Evolutionary conservation across 2,113 vertebrate species (phyloP), one percentile per base, ranked within the genome.

Genomic region (Beaufortia kweichowensis): DNA sequence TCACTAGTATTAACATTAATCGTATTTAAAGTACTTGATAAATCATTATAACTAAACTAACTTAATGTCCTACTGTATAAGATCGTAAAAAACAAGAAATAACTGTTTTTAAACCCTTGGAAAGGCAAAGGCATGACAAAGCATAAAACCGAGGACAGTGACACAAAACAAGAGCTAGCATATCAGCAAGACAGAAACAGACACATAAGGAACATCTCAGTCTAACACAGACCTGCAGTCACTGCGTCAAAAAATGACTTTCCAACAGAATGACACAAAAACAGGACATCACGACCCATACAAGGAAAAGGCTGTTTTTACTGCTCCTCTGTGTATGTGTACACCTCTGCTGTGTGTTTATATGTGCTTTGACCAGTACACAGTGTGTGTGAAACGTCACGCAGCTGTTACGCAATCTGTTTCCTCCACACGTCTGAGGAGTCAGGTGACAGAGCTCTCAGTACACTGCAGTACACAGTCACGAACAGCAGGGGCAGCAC

Each of bases 401-500:
- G 26, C 46, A 28, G 6, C 29, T 33, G 74, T 92, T 92, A 87
- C 86, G 80, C 88, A 91, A 91, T 76, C 82, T 89, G 89, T 89
- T 89, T 89, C 83, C 89, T 57, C 77, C 39, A 12, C 70, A 39
- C 59, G 63, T 56, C 26, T 33, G 39, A 35, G 69, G 35, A 66
- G 50, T 69, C 60, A 64, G 65, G 70, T 83, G 78, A 77, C 82
- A 81, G 31, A 78, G 57, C 33, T 59, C 76, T 6, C 53, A 33
- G 19, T 19, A 29, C 21, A 79, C 33, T 70, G 88, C 81, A 78
- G 72, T 66, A 66, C 0, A n/a, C 2, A 3, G 62, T 24, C 62
- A 53, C 14, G 0, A 63, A 83, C 81, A 86, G 70, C 59, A 57
- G 79, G 77, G 88, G 86, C 69, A 78, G 41, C 53, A 0, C 8